Conservation (phyloP, 2,888 invertebrate species). For the Gonocerus acuteangulatus region DNA sequence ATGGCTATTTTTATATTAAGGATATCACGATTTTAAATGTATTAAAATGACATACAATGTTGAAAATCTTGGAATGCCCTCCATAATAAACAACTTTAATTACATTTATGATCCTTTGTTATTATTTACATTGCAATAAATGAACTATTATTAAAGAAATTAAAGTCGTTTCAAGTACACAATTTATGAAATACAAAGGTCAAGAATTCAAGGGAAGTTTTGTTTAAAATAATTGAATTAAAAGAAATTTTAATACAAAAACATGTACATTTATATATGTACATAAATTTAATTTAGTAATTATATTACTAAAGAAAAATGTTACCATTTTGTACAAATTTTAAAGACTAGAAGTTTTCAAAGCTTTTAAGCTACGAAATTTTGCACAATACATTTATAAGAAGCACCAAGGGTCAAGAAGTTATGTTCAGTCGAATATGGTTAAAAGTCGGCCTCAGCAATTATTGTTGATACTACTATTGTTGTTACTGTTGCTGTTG, state of each 20-base stretch:
- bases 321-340: slow-evolving; percentile 33
- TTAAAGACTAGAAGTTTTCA: slow-evolving; percentile 35
- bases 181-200: no score
- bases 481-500: no score
- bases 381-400: slow-evolving; percentile 30
- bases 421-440: slow-evolving; percentile 17
- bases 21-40: slow-evolving; percentile 3
- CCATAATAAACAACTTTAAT: slow-evolving; percentile 1
- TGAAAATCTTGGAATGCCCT: neutral
- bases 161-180: no score
- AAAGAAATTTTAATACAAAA: no score
- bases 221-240: no score
- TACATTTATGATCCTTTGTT: neutral
- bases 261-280: slow-evolving; percentile 13
- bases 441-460: neutral
- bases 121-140: neutral
- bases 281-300: slow-evolving; percentile 22
- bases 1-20: neutral
- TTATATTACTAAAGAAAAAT: slow-evolving; percentile 11
- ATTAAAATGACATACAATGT: neutral
- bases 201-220: no score
- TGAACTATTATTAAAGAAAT: no score
- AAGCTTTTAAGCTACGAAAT: slow-evolving; percentile 35
- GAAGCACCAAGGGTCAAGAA: slow-evolving; percentile 20
- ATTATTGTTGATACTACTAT: no score